phyloP scores from a whole-genome alignment of 2,113 vertebrate species.

The Epinephelus cyanopodus region DNA sequence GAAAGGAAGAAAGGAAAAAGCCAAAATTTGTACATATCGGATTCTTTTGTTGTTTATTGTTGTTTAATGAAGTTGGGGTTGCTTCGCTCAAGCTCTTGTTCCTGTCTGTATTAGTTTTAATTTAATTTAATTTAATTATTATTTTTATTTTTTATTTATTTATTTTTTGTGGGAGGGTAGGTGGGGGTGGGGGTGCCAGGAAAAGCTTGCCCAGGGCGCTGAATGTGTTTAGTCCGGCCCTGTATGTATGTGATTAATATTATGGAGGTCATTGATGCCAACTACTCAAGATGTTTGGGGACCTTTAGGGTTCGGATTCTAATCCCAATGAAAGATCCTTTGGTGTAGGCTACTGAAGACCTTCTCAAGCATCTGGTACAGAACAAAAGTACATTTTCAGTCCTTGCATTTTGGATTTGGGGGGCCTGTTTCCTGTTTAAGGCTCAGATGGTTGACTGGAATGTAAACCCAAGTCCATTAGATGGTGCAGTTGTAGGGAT shows the following conservation, averaged over 20 bases:
- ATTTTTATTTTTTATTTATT: too few species aligned
- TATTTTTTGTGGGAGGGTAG: too few species aligned
- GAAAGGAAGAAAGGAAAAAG: too few species aligned
- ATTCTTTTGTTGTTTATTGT: too few species aligned
- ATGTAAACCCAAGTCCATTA: conserved; percentile 69
- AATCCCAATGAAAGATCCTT: background rate
- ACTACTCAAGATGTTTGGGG: background rate
- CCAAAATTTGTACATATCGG: too few species aligned
- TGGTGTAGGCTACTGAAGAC: background rate
- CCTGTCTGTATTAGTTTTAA: too few species aligned
- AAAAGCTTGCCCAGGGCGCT: too few species aligned
- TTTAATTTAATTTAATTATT: too few species aligned
- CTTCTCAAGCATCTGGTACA: background rate
- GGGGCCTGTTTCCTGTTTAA: conserved; percentile 24
- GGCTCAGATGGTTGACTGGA: conserved; percentile 53
- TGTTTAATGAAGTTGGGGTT: too few species aligned
- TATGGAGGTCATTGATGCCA: background rate
- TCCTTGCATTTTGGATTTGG: background rate
- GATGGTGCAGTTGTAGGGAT: conserved; percentile 74
- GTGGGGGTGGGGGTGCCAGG: too few species aligned
- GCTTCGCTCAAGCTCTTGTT: too few species aligned
- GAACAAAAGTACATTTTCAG: background rate
- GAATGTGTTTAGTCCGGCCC: too few species aligned
- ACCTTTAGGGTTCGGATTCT: background rate
- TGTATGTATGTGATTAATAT: background rate